Base-by-base conservation (phyloP, 2,113 vertebrate genomes). In the Ceuthmochares aereus region DNA sequence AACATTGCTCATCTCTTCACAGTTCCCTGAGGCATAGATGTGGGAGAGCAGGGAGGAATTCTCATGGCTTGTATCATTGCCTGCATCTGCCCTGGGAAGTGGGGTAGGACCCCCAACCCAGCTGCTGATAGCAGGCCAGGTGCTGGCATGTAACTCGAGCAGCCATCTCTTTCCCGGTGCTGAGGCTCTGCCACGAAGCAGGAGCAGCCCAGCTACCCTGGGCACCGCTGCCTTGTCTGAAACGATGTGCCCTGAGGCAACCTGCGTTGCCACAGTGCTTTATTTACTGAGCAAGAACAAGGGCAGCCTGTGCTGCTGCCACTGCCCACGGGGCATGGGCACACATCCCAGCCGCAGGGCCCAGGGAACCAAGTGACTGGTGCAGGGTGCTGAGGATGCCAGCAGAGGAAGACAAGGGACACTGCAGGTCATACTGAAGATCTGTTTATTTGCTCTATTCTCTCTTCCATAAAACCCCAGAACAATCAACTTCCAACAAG, bases 371-470 rank as follows among this genome's bases (percentile, higher is more conserved):
- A 29, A 54, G n/a, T 4, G 36, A 51, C 37, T 7, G 14, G 26
- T 58, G 76, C 58, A 4, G 84, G 36, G n/a, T 55, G 64, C 43
- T 0, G 0, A 8, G n/a, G 55, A n/a, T 5, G 1, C 12, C 30
- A 55, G 51, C 74, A 72, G 63, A 66, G 42, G 40, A 78, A 78
- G 17, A 59, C 12, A 1, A 90, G 26, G 47, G 22, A 90, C 7
- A 14, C 73, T 26, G 42, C 67, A 68, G n/a, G 29, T 81, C 84
- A 51, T 68, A 56, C 37, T 92, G 83, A 90, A 84, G 62, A 92
- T 76, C 77, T 74, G 52, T 97, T 97, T 96, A 97, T 96, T 97
- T 34, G 18, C 40, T 88, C 12, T 63, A 84, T 25, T 90, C 66
- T 51, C 55, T 72, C 90, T 63, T 77, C 90, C 90, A 62, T 6